Evolutionary conservation across 2,113 vertebrate species (phyloP).

Genomic region (Malaclemys terrapin): DNA sequence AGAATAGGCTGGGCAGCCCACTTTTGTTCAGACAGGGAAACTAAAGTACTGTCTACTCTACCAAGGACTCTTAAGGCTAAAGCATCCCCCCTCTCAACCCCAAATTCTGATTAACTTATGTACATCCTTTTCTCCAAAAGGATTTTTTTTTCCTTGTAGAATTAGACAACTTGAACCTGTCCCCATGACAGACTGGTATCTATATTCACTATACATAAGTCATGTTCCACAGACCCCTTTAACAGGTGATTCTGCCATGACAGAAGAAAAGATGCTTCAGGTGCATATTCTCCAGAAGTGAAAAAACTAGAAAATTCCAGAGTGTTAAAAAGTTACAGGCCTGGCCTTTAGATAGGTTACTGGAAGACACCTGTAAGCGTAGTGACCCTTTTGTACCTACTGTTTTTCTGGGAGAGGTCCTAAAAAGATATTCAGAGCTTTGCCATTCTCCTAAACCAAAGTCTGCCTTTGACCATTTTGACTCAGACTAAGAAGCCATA

Average conservation of each 20-base stretch:
- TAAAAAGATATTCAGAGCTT: neutral
- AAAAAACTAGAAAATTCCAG: neutral
- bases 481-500: too few relatives aligned
- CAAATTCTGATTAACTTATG: neutral
- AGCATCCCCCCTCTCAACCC: neutral
- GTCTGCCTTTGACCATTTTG: neutral
- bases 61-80: neutral
- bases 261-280: neutral
- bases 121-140: too few relatives aligned
- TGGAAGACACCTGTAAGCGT: neutral
- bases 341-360: neutral
- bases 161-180: neutral
- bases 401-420: neutral
- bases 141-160: neutral
- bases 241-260: neutral
- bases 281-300: too few relatives aligned
- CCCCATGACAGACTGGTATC: neutral
- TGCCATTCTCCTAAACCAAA: neutral
- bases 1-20: neutral
- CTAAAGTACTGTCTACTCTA: neutral
- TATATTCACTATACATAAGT: neutral
- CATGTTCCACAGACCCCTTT: neutral
- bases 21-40: neutral
- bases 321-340: neutral
- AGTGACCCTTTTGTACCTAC: neutral